Percentiles rank a stretch among this genome's conserved stretches.
Evolutionary conservation across 2,888 invertebrate species (phyloP).

Genomic region (Melipona beecheii): DNA sequence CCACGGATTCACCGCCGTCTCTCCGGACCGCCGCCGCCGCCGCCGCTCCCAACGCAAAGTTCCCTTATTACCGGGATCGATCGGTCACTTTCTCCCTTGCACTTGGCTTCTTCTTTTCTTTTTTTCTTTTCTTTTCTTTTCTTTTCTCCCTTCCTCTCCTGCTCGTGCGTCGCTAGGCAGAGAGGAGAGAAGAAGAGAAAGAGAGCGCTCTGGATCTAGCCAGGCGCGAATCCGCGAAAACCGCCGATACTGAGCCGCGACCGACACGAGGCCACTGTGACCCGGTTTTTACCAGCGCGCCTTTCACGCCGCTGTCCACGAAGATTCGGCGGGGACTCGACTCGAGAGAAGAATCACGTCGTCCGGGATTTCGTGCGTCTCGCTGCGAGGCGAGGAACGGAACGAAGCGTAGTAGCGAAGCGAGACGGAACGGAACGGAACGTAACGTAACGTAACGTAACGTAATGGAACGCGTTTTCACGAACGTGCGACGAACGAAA

Average conservation of each 20-base stretch:
- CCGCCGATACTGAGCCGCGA: background rate
- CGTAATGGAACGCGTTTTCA: background rate
- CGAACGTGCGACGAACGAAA: background rate
- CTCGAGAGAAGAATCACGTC: background rate
- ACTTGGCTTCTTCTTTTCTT: no score
- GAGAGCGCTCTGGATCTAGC: no score
- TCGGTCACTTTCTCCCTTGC: constrained; percentile 48
- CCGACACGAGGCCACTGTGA: background rate
- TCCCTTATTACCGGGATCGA: constrained; percentile 69
- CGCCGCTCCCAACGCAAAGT: constrained; percentile 48
- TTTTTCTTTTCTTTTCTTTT: no score
- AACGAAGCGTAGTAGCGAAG: background rate
- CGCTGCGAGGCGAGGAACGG: background rate
- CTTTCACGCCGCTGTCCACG: background rate
- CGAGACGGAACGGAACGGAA: background rate
- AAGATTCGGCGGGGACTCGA: background rate
- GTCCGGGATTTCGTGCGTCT: background rate
- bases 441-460: background rate
- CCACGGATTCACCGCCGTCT: constrained; percentile 38
- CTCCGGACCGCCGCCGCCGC: constrained; percentile 38
- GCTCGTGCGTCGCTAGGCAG: background rate
- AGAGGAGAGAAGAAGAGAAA: no score
- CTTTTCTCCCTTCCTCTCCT: no score
- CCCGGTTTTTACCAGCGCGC: background rate
- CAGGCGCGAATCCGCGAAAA: constrained; percentile 12